Percentiles rank a stretch among this genome's conserved stretches.
Conservation (phyloP, 2,797 vertebrate species). For the Ctenosaura bakeri region DNA sequence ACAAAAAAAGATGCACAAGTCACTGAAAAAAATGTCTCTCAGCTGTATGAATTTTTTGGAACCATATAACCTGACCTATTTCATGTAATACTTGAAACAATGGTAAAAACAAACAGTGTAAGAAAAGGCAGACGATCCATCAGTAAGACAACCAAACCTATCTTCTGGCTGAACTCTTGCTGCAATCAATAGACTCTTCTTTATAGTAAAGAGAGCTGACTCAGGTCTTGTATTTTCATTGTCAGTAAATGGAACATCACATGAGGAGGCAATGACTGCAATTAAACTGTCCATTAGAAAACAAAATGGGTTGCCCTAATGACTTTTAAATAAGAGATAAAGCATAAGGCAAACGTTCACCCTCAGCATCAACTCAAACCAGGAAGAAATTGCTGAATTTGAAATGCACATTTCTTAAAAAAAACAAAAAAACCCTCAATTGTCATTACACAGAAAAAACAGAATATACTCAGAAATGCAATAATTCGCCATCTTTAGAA, state of each 20-base stretch:
- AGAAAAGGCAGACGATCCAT: conserved; percentile 29
- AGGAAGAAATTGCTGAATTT: not conserved
- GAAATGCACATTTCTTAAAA: not conserved
- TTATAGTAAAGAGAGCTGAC: not conserved
- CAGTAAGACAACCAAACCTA: not conserved
- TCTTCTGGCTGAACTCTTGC: conserved; percentile 30
- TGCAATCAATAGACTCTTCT: not conserved
- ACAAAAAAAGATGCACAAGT: not conserved
- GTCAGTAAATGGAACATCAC: not conserved
- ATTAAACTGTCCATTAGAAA: not conserved
- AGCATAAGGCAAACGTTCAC: not conserved
- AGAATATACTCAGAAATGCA: not conserved
- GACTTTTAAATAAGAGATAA: conserved; percentile 11
- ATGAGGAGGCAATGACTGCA: not conserved
- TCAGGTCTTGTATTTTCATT: not conserved
- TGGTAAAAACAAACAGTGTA: not conserved
- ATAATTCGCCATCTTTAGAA: not conserved
- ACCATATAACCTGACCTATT: not conserved
- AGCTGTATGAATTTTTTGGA: not conserved
- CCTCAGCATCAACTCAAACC: not conserved
- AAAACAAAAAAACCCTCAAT: not conserved
- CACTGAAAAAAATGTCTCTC: not conserved
- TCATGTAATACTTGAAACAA: not conserved
- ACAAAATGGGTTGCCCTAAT: not conserved
- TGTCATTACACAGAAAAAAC: too few relatives aligned